phyloP scores from a whole-genome alignment of 2,888 invertebrate genomes.

The Erebia ligea region DNA sequence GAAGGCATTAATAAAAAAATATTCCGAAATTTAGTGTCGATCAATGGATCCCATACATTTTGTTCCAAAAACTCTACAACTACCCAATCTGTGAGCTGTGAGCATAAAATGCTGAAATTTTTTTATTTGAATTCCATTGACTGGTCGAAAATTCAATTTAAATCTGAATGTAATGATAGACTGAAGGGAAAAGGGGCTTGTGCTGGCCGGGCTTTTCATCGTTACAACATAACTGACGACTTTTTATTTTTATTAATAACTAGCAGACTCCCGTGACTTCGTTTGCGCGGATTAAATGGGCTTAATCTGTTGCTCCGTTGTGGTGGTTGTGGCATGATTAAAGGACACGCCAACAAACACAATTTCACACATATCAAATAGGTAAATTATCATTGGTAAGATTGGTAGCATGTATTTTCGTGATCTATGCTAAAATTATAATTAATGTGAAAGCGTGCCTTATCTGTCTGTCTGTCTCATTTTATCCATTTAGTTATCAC shows the following conservation, averaged over 20 bases:
- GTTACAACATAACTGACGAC: conserved; percentile 6
- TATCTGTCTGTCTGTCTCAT: no score
- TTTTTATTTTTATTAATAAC: neutral
- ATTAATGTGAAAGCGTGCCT: no score
- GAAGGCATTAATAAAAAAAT: no score
- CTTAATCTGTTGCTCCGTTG: no score
- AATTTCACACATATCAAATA: no score
- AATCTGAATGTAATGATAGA: conserved; percentile 21
- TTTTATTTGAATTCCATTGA: conserved; percentile 23
- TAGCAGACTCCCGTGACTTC: neutral
- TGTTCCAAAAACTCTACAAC: conserved; percentile 3
- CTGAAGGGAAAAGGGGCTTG: conserved; percentile 14
- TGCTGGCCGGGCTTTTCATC: conserved; percentile 1
- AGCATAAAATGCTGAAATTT: conserved; percentile 12
- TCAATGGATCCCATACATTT: neutral
- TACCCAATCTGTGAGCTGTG: neutral
- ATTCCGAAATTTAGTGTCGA: neutral
- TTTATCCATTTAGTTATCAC: no score
- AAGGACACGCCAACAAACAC: no score
- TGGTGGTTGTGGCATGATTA: no score
- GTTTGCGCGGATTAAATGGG: neutral
- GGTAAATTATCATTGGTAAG: no score
- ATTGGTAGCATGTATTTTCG: no score
- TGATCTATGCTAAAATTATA: no score
- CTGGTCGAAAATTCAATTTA: conserved; percentile 21